Base-by-base conservation (phyloP, 2,888 invertebrate genomes). In the Scaptodrosophila latifasciaeformis region DNA sequence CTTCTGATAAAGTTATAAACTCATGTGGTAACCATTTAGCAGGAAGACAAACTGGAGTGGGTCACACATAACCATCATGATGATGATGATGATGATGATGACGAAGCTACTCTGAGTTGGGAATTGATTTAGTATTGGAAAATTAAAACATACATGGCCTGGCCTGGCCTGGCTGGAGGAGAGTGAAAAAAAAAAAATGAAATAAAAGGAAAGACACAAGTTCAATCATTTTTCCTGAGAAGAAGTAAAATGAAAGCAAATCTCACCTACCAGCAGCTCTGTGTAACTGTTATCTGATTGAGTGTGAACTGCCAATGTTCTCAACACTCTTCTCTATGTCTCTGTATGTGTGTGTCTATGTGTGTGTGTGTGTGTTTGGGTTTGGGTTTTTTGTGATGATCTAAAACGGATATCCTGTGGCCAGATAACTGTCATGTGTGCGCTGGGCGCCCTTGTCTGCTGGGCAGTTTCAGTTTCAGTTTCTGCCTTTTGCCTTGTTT, bases 261-360 rank as follows among this genome's bases (percentile, higher is more conserved):
- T n/a, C n/a, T n/a, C n/a, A n/a, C n/a, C n/a, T n/a, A n/a, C n/a
- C n/a, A n/a, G n/a, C n/a, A n/a, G n/a, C n/a, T n/a, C n/a, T n/a
- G n/a, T n/a, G n/a, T n/a, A 70, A 72, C 24, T 24, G 70, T 80
- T 86, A 86, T 85, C 86, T 83, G 85, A 85, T 85, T 84, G 85
- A 85, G 85, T 85, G 85, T 81, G 83, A 85, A 86, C 83, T 83
- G 74, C 70, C 71, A 67, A 67, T 62, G 65, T 65, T 55, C 65
- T 67, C 67, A 62, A 62, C 67, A 69, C 70, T 52, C 63, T 24
- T 7, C 59, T 29, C 59, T 43, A 9, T 42, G 31, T 34, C 12
- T 12, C 13, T 35, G 17, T 58, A 6, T 42, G 19, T 18, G 2
- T 47, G 13, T 52, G 30, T 50, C 13, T 31, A 44, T 34, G 27